Conservation (phyloP, 2,113 vertebrate genomes). For the Psittacula cyanocephala region DNA sequence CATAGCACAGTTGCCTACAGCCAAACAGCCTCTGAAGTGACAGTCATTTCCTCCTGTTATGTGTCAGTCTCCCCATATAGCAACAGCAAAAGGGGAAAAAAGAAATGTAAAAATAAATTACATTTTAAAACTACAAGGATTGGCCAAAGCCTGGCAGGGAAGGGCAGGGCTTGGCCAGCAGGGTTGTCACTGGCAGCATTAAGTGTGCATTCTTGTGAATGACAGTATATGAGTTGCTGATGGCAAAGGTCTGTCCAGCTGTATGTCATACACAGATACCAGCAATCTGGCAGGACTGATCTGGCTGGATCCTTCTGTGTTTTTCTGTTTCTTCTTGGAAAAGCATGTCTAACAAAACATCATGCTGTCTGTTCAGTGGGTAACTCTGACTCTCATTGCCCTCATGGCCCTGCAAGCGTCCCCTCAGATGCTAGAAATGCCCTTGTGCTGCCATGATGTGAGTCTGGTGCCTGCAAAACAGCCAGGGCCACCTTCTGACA, state of each 20-base stretch:
- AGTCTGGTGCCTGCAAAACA: neutral
- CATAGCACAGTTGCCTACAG: neutral
- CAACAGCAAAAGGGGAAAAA: neutral
- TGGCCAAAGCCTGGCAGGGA: neutral
- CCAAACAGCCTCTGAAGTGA: neutral
- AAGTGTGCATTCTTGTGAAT: neutral
- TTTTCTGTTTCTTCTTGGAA: neutral
- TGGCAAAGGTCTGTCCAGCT: neutral
- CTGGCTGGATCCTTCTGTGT: neutral
- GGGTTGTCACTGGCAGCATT: neutral
- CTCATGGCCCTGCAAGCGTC: neutral
- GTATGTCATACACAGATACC: neutral
- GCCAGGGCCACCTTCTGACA: neutral
- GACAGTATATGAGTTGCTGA: neutral
- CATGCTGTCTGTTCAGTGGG: neutral
- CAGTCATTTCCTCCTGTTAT: neutral
- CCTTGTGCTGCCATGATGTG: neutral
- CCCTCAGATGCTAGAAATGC: neutral
- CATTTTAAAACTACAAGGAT: neutral
- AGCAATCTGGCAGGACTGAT: neutral
- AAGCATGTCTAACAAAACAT: neutral
- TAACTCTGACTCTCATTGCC: fast-evolving
- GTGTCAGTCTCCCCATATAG: neutral
- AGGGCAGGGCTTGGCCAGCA: neutral
- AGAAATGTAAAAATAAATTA: neutral